A percentile compares a stretch with the other conserved stretches of the same genome.
These are phyloP conservation scores for Oegoconia quadripuncta DNA, from an alignment of 2,888 invertebrate species.

Conservation along the genomic window DNA sequence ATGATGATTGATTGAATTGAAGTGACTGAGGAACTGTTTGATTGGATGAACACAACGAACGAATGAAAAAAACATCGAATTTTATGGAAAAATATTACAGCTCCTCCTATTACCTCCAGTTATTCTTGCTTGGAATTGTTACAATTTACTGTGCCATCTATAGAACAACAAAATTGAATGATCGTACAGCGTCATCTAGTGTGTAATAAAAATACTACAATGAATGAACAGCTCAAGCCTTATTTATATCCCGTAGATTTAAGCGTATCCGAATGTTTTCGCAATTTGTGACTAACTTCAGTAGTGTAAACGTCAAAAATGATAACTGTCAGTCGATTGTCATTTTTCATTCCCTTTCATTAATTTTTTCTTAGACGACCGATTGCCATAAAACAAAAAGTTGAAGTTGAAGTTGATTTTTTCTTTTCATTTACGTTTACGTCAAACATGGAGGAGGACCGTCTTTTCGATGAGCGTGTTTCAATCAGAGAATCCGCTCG, in stretches of 20 bases:
- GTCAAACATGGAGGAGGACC: constrained; percentile 85
- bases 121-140: too few relatives aligned
- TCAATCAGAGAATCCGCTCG: constrained; percentile 91
- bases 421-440: constrained; percentile 38
- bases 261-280: constrained; percentile 6
- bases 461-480: constrained; percentile 89
- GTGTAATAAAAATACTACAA: constrained; percentile 1
- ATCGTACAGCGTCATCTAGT: constrained; percentile 18
- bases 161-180: neutral
- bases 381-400: constrained; percentile 3
- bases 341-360: neutral
- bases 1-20: constrained; percentile 27
- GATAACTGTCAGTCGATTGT: neutral
- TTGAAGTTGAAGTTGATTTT: constrained; percentile 3
- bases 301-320: neutral
- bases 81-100: too few relatives aligned
- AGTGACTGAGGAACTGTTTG: constrained; percentile 14
- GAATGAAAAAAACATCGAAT: too few relatives aligned
- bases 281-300: constrained; percentile 6
- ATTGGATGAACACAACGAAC: constrained; percentile 34
- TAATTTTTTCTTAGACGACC: neutral
- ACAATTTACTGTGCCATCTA: too few relatives aligned
- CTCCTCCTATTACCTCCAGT: too few relatives aligned
- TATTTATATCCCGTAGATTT: neutral
- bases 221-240: neutral